phyloP scores from a whole-genome alignment of 2,888 invertebrate genomes.

The Macropis europaea region DNA sequence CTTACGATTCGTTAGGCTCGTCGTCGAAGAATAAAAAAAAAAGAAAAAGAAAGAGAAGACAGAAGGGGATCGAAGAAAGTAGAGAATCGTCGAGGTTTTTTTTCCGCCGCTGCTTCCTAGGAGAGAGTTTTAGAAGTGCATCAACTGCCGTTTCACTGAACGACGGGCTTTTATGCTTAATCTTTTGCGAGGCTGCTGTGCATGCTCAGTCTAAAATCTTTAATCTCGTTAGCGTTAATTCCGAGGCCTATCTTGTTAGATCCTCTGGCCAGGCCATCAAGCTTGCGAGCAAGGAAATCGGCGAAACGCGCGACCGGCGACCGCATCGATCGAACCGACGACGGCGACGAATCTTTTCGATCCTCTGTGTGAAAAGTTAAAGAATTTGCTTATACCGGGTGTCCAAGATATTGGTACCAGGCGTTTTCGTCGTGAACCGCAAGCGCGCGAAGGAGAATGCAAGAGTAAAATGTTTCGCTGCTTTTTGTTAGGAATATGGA shows the following conservation, averaged over 20 bases:
- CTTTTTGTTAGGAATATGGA: no score
- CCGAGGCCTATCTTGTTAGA: conserved; percentile 46
- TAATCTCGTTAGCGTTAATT: conserved; percentile 52
- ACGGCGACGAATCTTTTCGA: no score
- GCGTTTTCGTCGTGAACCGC: no score
- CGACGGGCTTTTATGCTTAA: conserved; percentile 9
- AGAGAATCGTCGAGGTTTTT: no score
- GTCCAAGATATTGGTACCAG: no score
- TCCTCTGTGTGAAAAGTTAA: no score
- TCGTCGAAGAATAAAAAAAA: not conserved
- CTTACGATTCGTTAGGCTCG: conserved; percentile 36
- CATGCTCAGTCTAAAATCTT: conserved; percentile 38
- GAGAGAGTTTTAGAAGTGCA: not conserved
- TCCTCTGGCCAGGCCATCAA: conserved; percentile 29
- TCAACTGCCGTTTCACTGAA: conserved; percentile 1
- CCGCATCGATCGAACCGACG: not conserved
- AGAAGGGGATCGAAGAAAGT: not conserved
- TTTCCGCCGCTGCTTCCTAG: not conserved
- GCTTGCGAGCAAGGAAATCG: conserved; percentile 38
- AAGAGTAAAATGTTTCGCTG: no score
- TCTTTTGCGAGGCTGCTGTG: conserved; percentile 12
- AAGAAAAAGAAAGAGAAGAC: not conserved
- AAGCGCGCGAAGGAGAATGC: no score
- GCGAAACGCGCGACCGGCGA: not conserved
- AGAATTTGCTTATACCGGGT: no score